phyloP scores from a whole-genome alignment of 2,888 invertebrate species.

The Pelosia muscerda region DNA sequence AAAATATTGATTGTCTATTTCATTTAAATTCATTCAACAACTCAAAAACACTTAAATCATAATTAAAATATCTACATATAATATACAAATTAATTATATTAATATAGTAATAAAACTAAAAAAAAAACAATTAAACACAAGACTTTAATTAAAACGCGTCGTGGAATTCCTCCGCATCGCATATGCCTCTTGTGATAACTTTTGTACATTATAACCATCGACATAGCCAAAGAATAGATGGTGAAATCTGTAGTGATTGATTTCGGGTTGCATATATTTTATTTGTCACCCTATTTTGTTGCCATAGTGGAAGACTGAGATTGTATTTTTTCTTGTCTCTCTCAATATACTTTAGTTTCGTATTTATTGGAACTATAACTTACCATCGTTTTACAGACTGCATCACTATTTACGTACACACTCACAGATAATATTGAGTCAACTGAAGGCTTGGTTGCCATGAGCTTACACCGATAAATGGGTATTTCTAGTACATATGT shows the following conservation, averaged over 20 bases:
- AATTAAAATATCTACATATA: too few relatives aligned
- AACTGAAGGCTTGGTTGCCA: neutral
- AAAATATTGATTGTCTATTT: too few relatives aligned
- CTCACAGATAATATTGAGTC: neutral
- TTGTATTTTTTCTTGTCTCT: conserved; percentile 55
- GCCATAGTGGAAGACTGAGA: conserved; percentile 52
- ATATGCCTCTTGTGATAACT: too few relatives aligned
- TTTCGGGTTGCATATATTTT: conserved; percentile 60
- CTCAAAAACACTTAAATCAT: too few relatives aligned
- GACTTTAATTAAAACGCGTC: too few relatives aligned
- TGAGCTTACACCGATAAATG: neutral
- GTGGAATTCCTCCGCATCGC: too few relatives aligned
- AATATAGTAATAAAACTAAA: too few relatives aligned
- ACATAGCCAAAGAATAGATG: conserved; percentile 56
- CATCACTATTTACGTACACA: neutral
- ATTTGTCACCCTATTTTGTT: conserved; percentile 60
- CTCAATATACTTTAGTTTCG: conserved; percentile 40
- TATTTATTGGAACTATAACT: neutral
- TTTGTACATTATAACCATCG: too few relatives aligned
- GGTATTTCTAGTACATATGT: too few relatives aligned
- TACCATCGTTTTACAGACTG: neutral
- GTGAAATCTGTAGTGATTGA: conserved; percentile 65
- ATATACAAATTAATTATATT: too few relatives aligned
- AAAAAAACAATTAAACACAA: too few relatives aligned
- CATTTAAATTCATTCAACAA: too few relatives aligned